Conservation (phyloP, 1,140 invertebrate genomes). For the Druon quercuslanigerum region DNA sequence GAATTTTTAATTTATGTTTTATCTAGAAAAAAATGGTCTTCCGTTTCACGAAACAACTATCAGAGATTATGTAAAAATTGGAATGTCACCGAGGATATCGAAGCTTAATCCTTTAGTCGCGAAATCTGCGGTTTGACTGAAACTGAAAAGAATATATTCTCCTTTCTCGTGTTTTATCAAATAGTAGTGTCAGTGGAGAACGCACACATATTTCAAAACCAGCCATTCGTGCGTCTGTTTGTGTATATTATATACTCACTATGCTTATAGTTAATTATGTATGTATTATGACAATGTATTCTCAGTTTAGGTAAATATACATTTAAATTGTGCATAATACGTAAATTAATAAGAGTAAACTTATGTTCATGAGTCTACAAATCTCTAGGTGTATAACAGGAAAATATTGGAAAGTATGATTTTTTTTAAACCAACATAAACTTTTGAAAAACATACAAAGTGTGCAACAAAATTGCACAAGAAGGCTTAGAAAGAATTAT, state of each 20-base stretch:
- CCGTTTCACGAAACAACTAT: not conserved
- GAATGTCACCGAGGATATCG: not conserved
- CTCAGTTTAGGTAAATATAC: not conserved
- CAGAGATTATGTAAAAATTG: not conserved
- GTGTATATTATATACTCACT: not conserved
- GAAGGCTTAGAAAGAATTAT: too few relatives aligned
- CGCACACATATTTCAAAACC: slow-evolving; percentile 19
- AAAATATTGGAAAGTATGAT: too few relatives aligned
- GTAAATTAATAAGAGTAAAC: too few relatives aligned
- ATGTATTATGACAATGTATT: not conserved
- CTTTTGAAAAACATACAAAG: too few relatives aligned
- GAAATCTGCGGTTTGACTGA: slow-evolving; percentile 2
- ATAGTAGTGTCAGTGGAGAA: not conserved
- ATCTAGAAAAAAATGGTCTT: too few relatives aligned
- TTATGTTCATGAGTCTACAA: too few relatives aligned
- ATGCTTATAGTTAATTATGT: not conserved
- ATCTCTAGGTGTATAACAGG: too few relatives aligned
- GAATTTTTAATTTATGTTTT: too few relatives aligned
- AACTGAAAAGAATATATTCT: slow-evolving; percentile 2
- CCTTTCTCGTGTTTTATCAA: slow-evolving; percentile 13
- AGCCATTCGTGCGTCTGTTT: not conserved
- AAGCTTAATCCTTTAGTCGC: not conserved
- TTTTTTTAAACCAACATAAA: too few relatives aligned
- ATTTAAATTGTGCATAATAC: too few relatives aligned
- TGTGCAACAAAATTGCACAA: too few relatives aligned